Conservation (phyloP, 2,113 vertebrate species). For the Oostethus manadensis region DNA sequence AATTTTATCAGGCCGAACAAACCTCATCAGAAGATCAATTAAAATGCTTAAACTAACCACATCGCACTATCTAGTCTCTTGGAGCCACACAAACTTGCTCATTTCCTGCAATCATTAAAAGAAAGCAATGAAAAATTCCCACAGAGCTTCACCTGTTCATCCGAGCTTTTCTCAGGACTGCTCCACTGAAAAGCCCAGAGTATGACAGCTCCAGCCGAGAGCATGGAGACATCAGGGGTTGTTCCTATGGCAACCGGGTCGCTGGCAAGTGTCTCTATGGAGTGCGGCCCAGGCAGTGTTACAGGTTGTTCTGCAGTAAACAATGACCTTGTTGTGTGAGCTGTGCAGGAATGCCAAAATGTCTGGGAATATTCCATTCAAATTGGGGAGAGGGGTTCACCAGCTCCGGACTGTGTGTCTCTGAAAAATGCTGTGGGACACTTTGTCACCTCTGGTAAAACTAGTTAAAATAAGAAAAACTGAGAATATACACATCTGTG, state of each 20-base stretch:
- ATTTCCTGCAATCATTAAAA: conserved; percentile 1
- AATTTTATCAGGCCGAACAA: conserved; percentile 12
- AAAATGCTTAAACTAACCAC: not conserved
- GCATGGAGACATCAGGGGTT: conserved; percentile 59
- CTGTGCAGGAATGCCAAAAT: conserved; percentile 75
- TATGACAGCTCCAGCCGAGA: conserved; percentile 34
- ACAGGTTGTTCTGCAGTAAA: conserved; percentile 78
- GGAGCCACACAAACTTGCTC: not conserved
- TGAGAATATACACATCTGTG: not conserved
- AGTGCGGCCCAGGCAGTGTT: conserved; percentile 70
- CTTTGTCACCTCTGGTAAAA: conserved; percentile 51
- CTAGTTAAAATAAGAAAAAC: not conserved
- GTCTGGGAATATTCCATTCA: conserved; percentile 74
- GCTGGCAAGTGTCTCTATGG: conserved; percentile 64
- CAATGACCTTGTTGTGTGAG: conserved; percentile 80
- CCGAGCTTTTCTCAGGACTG: not conserved
- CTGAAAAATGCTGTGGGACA: conserved; percentile 26
- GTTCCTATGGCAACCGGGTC: conserved; percentile 64
- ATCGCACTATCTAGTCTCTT: conserved; percentile 3
- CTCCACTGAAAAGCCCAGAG: conserved; percentile 30
- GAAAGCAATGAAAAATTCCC: not conserved
- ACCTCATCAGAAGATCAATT: conserved; percentile 1
- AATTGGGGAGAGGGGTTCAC: conserved; percentile 31
- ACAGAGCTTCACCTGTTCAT: conserved; percentile 17
- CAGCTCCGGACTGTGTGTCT: conserved; percentile 38